phyloP scores from a whole-genome alignment of 2,888 invertebrate genomes.

The Limnephilus lunatus region DNA sequence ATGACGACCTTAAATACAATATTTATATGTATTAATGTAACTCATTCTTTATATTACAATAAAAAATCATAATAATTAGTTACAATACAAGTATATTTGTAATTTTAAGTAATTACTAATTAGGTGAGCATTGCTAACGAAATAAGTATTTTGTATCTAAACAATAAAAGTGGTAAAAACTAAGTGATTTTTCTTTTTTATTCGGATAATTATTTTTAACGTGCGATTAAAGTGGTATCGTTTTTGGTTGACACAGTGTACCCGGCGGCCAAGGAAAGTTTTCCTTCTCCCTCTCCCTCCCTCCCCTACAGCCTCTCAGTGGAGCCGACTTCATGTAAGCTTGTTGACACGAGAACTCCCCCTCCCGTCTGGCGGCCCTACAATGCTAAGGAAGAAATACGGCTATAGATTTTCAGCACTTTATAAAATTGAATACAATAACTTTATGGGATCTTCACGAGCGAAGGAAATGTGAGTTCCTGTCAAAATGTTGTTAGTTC shows the following conservation, averaged over 20 bases:
- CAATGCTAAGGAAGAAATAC: conserved; percentile 41
- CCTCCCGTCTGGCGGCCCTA: conserved; percentile 6
- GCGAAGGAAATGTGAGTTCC: conserved; percentile 16
- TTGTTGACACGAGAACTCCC: conserved; percentile 33
- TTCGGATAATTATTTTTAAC: background rate
- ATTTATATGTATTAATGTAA: no score
- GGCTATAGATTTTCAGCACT: conserved; percentile 45
- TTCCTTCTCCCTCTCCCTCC: background rate
- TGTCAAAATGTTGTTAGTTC: conserved; percentile 22
- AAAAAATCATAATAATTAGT: no score
- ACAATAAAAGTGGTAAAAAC: no score
- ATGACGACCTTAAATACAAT: no score
- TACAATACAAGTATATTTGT: no score
- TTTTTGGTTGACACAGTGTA: background rate
- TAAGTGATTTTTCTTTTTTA: background rate
- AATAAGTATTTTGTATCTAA: no score
- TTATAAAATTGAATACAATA: conserved; percentile 48
- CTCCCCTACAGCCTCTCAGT: background rate
- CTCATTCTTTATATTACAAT: no score
- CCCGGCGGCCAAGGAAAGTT: background rate
- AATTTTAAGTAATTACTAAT: no score
- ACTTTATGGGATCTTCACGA: conserved; percentile 41
- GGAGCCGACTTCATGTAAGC: conserved; percentile 32
- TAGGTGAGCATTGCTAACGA: no score
- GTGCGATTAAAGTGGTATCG: conserved; percentile 8